phyloP scores from a whole-genome alignment of 2,888 invertebrate genomes.

The Prosapia bicincta region DNA sequence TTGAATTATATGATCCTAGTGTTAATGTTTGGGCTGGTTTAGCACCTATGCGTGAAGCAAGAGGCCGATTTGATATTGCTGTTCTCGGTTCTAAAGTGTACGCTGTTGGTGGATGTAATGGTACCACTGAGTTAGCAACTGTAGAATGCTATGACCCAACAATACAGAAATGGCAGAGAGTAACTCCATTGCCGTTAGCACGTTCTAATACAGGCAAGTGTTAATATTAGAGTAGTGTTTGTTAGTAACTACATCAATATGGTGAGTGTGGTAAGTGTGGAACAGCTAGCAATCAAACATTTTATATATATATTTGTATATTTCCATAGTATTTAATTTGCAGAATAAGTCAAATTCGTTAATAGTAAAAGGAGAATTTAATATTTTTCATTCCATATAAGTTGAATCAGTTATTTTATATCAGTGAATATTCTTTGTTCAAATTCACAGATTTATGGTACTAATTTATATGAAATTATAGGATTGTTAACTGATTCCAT shows the following conservation, averaged over 20 bases:
- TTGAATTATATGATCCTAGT: conserved; percentile 69
- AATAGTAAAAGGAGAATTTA: no score
- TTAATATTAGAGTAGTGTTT: background rate
- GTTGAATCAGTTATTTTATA: no score
- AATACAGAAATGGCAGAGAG: conserved; percentile 51
- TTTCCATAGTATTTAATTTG: no score
- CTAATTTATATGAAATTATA: no score
- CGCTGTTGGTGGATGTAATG: conserved; percentile 81
- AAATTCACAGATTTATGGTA: no score
- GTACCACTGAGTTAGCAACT: conserved; percentile 72
- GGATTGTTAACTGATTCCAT: background rate
- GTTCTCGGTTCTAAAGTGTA: conserved; percentile 65
- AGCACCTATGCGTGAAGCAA: conserved; percentile 66
- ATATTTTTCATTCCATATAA: no score
- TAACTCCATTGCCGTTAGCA: conserved; percentile 57
- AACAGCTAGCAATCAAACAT: background rate
- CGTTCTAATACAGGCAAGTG: conserved; percentile 61
- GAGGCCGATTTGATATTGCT: conserved; percentile 77
- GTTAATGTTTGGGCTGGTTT: conserved; percentile 65
- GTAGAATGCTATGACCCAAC: conserved; percentile 59
- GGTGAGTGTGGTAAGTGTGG: background rate
- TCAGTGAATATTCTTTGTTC: no score
- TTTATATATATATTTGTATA: background rate
- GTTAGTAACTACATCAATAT: background rate
- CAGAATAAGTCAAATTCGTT: no score